These are phyloP conservation scores for Muscina levida DNA, from an alignment of 2,888 invertebrate species.

Conservation along the genomic window DNA sequence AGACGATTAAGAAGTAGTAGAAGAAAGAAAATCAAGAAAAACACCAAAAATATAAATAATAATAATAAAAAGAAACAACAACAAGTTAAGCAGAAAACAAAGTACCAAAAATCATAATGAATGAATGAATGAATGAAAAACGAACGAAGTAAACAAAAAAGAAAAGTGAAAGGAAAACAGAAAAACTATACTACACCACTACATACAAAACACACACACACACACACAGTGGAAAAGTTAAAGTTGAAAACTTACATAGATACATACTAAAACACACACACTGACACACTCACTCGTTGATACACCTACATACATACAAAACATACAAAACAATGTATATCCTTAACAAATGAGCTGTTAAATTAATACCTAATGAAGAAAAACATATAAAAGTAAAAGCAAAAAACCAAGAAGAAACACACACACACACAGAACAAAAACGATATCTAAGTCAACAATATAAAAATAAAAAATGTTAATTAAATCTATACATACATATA, in stretches of 20 bases:
- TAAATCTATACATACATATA: conserved; percentile 40
- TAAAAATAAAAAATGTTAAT: conserved; percentile 61
- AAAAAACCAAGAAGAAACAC: background rate
- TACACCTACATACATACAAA: conserved; percentile 37
- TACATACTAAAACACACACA: conserved; percentile 51
- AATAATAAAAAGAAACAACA: conserved; percentile 28
- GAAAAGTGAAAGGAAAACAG: conserved; percentile 32
- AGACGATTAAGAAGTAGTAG: conserved; percentile 44
- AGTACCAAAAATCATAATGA: conserved; percentile 62
- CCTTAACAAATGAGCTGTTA: conserved; percentile 59
- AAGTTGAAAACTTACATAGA: conserved; percentile 16
- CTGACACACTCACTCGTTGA: conserved; percentile 49
- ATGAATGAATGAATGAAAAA: too few species aligned
- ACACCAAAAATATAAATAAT: conserved; percentile 49
- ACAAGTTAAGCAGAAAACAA: conserved; percentile 48
- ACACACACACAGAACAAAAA: conserved; percentile 36
- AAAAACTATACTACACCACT: conserved; percentile 48
- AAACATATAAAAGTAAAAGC: conserved; percentile 25
- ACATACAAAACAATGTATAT: too few species aligned
- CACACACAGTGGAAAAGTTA: conserved; percentile 2
- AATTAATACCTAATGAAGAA: conserved; percentile 47
- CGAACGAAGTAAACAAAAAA: conserved; percentile 3
- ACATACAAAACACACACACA: conserved; percentile 40
- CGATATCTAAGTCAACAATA: conserved; percentile 61
- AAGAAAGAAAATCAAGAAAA: conserved; percentile 47